These are phyloP conservation scores for Hypothenemus hampei DNA, from an alignment of 1,140 invertebrate species.

Conservation along the genomic window DNA sequence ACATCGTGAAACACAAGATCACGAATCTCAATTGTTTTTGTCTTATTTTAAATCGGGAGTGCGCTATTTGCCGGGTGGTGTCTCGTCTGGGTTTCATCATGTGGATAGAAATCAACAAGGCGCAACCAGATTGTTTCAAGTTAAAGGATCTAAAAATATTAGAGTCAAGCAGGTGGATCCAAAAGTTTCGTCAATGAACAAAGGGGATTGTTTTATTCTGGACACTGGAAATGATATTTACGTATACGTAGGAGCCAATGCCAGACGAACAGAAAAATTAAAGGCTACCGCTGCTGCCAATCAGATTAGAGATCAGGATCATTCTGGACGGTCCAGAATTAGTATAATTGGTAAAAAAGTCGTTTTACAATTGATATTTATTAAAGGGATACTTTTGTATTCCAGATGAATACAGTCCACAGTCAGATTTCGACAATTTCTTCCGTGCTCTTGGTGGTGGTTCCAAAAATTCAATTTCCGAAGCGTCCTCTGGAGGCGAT, in stretches of 20 bases:
- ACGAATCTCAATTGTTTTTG: conserved; percentile 76
- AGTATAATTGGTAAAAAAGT: conserved; percentile 30
- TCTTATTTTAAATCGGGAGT: conserved; percentile 73
- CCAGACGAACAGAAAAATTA: conserved; percentile 66
- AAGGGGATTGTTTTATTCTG: conserved; percentile 85
- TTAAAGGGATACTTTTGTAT: too few species aligned
- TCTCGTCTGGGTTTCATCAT: conserved; percentile 78
- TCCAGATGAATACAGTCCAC: conserved; percentile 60
- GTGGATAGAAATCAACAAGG: conserved; percentile 69
- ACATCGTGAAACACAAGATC: conserved; percentile 79
- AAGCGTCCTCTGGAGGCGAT: conserved; percentile 62
- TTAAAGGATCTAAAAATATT: conserved; percentile 86
- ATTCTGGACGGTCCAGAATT: conserved; percentile 65
- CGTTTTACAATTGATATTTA: too few species aligned
- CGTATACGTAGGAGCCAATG: conserved; percentile 67
- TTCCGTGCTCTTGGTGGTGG: conserved; percentile 70
- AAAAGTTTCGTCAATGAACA: conserved; percentile 75
- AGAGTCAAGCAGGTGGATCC: conserved; percentile 70
- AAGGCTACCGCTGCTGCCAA: conserved; percentile 75
- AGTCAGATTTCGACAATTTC: conserved; percentile 60
- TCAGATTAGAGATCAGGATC: conserved; percentile 78
- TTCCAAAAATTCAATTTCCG: conserved; percentile 57
- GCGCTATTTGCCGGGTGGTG: conserved; percentile 77
- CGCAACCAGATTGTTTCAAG: conserved; percentile 74
- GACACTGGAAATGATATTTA: conserved; percentile 73